Evolutionary conservation across 2,113 vertebrate species (phyloP).

Genomic region (Shinisaurus crocodilurus): DNA sequence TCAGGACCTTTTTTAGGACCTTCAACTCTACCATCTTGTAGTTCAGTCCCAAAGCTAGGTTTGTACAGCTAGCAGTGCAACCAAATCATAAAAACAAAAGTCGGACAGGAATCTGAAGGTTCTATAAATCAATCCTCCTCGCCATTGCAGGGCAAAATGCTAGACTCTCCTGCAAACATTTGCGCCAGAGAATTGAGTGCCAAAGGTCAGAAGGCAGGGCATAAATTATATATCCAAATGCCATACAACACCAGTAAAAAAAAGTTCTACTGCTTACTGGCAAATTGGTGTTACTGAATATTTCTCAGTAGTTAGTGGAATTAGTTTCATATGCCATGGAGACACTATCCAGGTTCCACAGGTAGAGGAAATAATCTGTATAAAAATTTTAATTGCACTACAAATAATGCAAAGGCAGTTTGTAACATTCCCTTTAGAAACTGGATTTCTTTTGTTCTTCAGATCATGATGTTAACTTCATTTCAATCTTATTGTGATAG

Average conservation of each 20-base stretch:
- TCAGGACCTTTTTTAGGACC: too few relatives aligned
- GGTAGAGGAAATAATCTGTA: not conserved
- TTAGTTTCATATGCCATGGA: not conserved
- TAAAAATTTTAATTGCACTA: slow-evolving; percentile 41
- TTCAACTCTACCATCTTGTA: not conserved
- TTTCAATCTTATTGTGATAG: slow-evolving; percentile 40
- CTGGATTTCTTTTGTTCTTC: slow-evolving; percentile 20
- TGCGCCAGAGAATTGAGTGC: not conserved
- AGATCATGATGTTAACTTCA: slow-evolving; percentile 47
- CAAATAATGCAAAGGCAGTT: slow-evolving; percentile 7
- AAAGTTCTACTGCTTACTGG: too few relatives aligned
- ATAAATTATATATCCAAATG: not conserved
- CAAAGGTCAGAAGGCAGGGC: not conserved
- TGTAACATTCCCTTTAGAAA: slow-evolving; percentile 58
- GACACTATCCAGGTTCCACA: not conserved
- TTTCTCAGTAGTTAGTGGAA: not conserved
- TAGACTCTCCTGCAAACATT: not conserved
- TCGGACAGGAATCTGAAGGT: too few relatives aligned
- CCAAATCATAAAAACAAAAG: too few relatives aligned
- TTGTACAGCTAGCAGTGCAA: too few relatives aligned
- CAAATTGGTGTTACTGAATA: not conserved
- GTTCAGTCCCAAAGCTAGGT: not conserved
- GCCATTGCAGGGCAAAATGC: too few relatives aligned
- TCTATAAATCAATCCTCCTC: too few relatives aligned
- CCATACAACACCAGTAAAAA: not conserved